phyloP scores from a whole-genome alignment of 35 echinoderm and acorn worm species.

The Apostichopus californicus region DNA sequence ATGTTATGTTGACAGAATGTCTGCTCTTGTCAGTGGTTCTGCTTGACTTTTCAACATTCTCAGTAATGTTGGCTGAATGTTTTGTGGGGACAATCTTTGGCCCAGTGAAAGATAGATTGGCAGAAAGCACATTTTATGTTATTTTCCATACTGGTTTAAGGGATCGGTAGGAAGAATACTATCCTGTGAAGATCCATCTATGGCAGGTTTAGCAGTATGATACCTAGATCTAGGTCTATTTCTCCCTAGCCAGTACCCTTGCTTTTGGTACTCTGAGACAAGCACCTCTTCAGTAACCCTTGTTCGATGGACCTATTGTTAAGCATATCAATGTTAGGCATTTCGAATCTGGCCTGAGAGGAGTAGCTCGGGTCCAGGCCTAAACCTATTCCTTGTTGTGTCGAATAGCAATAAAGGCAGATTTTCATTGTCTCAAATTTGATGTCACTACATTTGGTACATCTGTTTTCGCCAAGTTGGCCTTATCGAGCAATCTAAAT shows the following conservation, averaged over 20 bases:
- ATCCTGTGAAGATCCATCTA: too few relatives aligned
- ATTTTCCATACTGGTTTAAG: constrained; percentile 7
- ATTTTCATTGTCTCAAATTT: constrained; percentile 49
- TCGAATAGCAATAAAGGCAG: neutral
- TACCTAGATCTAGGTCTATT: too few relatives aligned
- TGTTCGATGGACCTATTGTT: neutral
- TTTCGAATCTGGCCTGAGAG: too few relatives aligned
- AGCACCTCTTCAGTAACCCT: too few relatives aligned
- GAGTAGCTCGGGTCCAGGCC: too few relatives aligned
- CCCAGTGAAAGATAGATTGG: constrained; percentile 47
- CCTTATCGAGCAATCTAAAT: too few relatives aligned
- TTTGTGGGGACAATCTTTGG: constrained; percentile 36
- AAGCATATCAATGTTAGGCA: neutral
- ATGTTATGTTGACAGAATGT: constrained; percentile 27
- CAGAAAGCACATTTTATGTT: constrained; percentile 17
- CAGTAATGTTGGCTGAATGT: neutral
- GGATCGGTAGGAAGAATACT: neutral
- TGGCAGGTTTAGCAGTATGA: too few relatives aligned
- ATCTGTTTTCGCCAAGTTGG: too few relatives aligned
- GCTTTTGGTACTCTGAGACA: too few relatives aligned
- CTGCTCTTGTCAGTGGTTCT: too few relatives aligned
- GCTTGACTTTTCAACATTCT: too few relatives aligned
- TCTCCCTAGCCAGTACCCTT: too few relatives aligned
- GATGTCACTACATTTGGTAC: neutral
- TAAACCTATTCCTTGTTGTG: neutral